Conservation (phyloP, 2,888 invertebrate genomes). For the Ophion ventricosus region DNA sequence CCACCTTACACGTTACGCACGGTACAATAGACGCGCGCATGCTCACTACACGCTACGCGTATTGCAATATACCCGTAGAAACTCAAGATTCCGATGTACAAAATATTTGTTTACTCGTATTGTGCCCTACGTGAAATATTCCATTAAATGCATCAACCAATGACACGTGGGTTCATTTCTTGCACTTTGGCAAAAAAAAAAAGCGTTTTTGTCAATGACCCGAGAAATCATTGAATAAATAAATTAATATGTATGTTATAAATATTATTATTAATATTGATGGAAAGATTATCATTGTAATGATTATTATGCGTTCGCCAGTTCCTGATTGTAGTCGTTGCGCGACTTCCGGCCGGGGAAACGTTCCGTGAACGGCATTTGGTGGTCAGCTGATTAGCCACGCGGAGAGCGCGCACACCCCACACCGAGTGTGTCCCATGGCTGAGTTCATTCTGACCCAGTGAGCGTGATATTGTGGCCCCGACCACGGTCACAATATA, state of each 20-base stretch:
- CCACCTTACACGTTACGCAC: constrained; percentile 10
- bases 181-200: too few species aligned
- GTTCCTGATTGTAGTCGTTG: constrained; percentile 26
- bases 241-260: too few species aligned
- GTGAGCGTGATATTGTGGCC: constrained; percentile 63
- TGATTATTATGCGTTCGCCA: not conserved
- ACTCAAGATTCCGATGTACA: not conserved
- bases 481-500: constrained; percentile 22
- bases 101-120: not conserved
- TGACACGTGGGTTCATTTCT: too few species aligned
- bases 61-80: too few species aligned
- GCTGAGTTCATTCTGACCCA: constrained; percentile 61
- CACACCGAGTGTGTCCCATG: not conserved
- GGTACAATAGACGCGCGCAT: not conserved
- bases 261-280: not conserved
- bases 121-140: too few species aligned
- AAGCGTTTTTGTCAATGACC: too few species aligned
- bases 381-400: constrained; percentile 57
- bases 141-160: too few species aligned
- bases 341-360: constrained; percentile 40
- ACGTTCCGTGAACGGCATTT: constrained; percentile 33
- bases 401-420: not conserved
- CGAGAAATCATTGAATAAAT: too few species aligned
- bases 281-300: not conserved
- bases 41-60: not conserved